Percentiles rank a stretch among this genome's conserved stretches.
phyloP scores from a whole-genome alignment of 2,888 invertebrate genomes.

The Drosophila conformis region DNA sequence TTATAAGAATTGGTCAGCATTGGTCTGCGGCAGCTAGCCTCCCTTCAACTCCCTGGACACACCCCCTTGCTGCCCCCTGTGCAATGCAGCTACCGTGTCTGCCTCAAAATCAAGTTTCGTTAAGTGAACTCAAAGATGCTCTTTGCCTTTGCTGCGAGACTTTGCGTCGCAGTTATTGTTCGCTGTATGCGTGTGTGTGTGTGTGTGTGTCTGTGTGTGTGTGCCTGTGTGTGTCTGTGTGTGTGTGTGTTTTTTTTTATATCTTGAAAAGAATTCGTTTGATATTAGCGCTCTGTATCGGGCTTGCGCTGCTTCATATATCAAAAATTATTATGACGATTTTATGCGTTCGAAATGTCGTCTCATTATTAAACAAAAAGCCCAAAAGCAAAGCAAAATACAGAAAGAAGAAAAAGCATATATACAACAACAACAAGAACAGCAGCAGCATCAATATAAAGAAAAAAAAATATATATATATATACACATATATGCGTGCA shows the following conservation, averaged over 20 bases:
- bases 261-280: constrained; percentile 84
- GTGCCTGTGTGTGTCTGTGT: not conserved
- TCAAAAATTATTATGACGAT: constrained; percentile 85
- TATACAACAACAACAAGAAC: not conserved
- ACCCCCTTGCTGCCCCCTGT: not conserved
- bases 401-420: constrained; percentile 44
- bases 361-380: constrained; percentile 83
- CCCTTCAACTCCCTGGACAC: not conserved
- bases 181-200: constrained; percentile 21
- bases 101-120: constrained; percentile 45
- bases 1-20: constrained; percentile 74
- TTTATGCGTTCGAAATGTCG: constrained; percentile 85
- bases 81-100: constrained; percentile 57
- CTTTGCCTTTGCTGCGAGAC: constrained; percentile 38
- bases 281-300: constrained; percentile 83
- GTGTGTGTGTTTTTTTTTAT: constrained; percentile 53
- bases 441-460: constrained; percentile 8
- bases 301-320: constrained; percentile 84
- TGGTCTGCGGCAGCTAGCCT: constrained; percentile 32
- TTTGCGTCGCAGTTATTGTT: constrained; percentile 42
- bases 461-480: not conserved
- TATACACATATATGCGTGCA: constrained; percentile 29
- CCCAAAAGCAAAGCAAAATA: constrained; percentile 66
- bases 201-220: constrained; percentile 26
- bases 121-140: constrained; percentile 39